These are phyloP conservation scores for Netelia melanura DNA, from an alignment of 2,888 invertebrate species.

Conservation along the genomic window DNA sequence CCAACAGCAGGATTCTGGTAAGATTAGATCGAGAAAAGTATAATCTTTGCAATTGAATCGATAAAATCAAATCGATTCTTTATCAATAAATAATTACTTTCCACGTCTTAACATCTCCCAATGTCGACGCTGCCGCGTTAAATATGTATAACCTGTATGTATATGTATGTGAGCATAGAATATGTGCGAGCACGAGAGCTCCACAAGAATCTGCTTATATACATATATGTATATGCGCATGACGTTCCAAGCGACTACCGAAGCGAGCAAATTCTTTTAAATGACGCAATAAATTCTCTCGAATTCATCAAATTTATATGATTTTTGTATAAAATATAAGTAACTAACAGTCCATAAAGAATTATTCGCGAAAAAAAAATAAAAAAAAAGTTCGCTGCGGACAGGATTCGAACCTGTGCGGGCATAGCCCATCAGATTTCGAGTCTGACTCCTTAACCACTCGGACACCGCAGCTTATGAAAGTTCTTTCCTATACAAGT, in stretches of 20 bases:
- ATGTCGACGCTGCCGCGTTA: no score
- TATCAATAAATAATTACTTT: no score
- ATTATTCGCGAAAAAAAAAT: conserved; percentile 26
- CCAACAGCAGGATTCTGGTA: conserved; percentile 95
- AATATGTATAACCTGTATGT: no score
- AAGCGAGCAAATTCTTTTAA: neutral
- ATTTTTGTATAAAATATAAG: neutral
- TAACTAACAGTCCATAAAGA: neutral
- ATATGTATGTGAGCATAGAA: neutral
- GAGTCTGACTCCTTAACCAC: conserved; percentile 88
- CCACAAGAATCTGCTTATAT: neutral
- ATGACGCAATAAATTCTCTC: neutral
- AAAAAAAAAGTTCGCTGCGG: conserved; percentile 83
- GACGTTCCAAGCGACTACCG: neutral
- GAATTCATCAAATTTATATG: neutral
- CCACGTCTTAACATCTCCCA: no score
- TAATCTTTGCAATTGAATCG: neutral
- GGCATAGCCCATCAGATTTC: conserved; percentile 89
- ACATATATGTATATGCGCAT: neutral
- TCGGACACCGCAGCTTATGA: conserved; percentile 86
- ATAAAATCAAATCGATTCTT: neutral
- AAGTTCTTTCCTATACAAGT: neutral
- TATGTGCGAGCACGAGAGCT: neutral
- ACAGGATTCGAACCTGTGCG: conserved; percentile 89
- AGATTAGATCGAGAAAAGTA: conserved; percentile 72